A percentile compares a stretch with the other conserved stretches of the same genome.
phyloP scores from a whole-genome alignment of 2,888 invertebrate genomes.

The Gymnosoma rotundatum region DNA sequence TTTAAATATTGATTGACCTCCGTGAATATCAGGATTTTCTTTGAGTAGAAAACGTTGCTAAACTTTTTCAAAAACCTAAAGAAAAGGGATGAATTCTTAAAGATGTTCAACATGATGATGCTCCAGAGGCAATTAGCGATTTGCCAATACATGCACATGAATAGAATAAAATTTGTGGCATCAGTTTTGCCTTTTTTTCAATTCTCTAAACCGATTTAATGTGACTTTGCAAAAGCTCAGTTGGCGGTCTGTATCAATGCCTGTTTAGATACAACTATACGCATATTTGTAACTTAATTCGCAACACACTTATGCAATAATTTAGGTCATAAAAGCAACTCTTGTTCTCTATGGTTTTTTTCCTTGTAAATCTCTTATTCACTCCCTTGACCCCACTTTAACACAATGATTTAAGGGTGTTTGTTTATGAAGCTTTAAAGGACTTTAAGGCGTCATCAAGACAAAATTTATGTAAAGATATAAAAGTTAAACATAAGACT shows the following conservation, averaged over 20 bases:
- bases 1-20: neutral
- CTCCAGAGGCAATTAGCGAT: too few species aligned
- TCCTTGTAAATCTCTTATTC: neutral
- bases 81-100: too few species aligned
- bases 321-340: slow-evolving; percentile 48
- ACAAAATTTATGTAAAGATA: neutral
- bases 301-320: slow-evolving; percentile 44
- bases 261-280: slow-evolving; percentile 9
- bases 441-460: slow-evolving; percentile 60
- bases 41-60: neutral
- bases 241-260: slow-evolving; percentile 18
- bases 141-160: neutral
- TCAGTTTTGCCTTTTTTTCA: neutral
- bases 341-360: too few species aligned
- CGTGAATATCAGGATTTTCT: slow-evolving; percentile 1
- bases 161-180: slow-evolving; percentile 27
- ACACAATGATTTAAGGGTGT: slow-evolving; percentile 21
- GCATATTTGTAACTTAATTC: slow-evolving; percentile 42
- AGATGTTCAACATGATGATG: too few species aligned
- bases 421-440: slow-evolving; percentile 42
- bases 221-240: neutral
- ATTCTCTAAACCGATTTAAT: slow-evolving; percentile 1
- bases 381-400: too few species aligned
- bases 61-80: too few species aligned
- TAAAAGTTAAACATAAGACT: slow-evolving; percentile 41